phyloP scores from a whole-genome alignment of 2,888 invertebrate species.

The Cephus pygmeus region DNA sequence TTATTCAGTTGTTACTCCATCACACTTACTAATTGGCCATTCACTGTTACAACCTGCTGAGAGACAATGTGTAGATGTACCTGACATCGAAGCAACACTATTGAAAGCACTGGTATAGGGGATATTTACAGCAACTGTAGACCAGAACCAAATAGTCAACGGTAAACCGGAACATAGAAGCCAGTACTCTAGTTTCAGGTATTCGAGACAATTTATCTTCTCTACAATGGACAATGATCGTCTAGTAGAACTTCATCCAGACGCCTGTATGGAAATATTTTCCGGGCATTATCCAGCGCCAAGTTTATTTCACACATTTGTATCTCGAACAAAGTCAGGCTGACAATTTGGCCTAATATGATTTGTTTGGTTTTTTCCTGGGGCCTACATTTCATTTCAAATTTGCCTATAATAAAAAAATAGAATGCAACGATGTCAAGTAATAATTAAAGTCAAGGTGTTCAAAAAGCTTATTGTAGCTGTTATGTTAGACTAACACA shows the following conservation, averaged over 20 bases:
- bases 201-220: conserved; percentile 19
- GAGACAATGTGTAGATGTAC: conserved; percentile 10
- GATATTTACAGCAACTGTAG: conserved; percentile 24
- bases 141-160: conserved; percentile 19
- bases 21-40: conserved; percentile 22
- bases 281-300: no score
- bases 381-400: no score
- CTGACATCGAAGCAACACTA: conserved; percentile 26
- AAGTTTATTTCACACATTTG: no score
- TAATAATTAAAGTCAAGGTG: no score
- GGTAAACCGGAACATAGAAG: conserved; percentile 6
- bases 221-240: conserved; percentile 19
- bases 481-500: no score
- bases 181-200: conserved; percentile 18
- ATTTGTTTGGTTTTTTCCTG: no score
- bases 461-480: no score
- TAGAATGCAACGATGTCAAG: no score
- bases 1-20: conserved; percentile 14
- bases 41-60: conserved; percentile 15
- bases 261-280: not conserved
- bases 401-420: no score
- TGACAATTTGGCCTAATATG: no score
- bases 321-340: no score
- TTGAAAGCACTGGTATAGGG: conserved; percentile 22
- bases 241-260: conserved; percentile 15